These are phyloP conservation scores for Miichthys miiuy DNA, from an alignment of 2,797 vertebrate genomes.

Conservation along the genomic window DNA sequence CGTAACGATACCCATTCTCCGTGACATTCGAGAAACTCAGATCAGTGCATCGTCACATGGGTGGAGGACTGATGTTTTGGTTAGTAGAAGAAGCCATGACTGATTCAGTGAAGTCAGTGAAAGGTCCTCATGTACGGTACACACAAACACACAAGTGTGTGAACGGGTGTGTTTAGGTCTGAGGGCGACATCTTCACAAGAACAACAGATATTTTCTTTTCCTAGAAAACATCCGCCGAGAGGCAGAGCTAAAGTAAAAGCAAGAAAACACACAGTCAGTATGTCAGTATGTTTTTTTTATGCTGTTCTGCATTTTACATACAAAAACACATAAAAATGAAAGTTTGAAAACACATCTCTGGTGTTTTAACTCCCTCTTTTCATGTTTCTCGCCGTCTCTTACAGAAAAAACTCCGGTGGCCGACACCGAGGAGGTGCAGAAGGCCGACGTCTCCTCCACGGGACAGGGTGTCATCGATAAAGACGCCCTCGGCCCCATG, in stretches of 20 bases:
- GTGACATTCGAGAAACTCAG: background rate
- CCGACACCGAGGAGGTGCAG: constrained; percentile 95
- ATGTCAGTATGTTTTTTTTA: too few relatives aligned
- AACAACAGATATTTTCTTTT: constrained; percentile 15
- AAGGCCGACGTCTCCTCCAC: constrained; percentile 96
- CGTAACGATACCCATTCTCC: constrained; percentile 20
- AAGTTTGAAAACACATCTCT: background rate
- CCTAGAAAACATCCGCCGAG: background rate
- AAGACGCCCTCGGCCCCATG: constrained; percentile 97
- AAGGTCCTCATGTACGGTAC: constrained; percentile 5
- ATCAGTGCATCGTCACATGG: background rate
- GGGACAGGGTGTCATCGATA: constrained; percentile 97
- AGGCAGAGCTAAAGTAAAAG: background rate
- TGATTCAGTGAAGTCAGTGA: background rate
- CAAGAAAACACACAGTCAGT: constrained; percentile 13
- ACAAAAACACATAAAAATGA: background rate
- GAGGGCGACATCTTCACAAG: constrained; percentile 27
- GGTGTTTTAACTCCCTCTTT: background rate
- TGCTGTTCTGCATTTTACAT: too few relatives aligned
- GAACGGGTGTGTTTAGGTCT: constrained; percentile 27
- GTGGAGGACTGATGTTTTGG: background rate
- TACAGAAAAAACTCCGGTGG: constrained; percentile 92
- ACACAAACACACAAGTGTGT: constrained; percentile 19
- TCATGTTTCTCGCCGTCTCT: constrained; percentile 27
- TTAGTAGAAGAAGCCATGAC: background rate